Evolutionary conservation across 2,797 vertebrate species (phyloP).

Genomic region (Urosaurus nigricauda): DNA sequence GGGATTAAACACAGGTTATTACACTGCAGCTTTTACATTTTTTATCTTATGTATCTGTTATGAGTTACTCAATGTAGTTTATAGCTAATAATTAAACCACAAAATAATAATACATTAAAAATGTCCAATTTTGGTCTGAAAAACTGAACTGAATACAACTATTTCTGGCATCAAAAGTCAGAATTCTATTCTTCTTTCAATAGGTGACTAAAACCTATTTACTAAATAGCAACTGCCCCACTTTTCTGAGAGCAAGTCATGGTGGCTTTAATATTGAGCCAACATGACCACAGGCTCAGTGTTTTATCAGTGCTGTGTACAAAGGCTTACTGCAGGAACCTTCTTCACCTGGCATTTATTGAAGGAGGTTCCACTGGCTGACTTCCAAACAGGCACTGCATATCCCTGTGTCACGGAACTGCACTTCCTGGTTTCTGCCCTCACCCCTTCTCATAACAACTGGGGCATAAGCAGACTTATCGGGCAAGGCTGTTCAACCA

Average conservation of each 20-base stretch:
- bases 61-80: background rate
- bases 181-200: background rate
- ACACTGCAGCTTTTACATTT: background rate
- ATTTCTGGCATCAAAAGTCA: background rate
- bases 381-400: constrained; percentile 59
- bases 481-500: constrained; percentile 27
- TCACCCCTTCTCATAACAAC: constrained; percentile 46
- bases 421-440: constrained; percentile 64
- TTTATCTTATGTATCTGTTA: background rate
- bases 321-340: constrained; percentile 50
- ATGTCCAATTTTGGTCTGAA: background rate
- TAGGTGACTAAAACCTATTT: background rate
- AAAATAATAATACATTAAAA: background rate
- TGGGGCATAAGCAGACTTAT: constrained; percentile 40
- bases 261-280: constrained; percentile 22
- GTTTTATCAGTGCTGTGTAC: constrained; percentile 41
- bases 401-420: constrained; percentile 68
- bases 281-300: constrained; percentile 27
- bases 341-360: constrained; percentile 64
- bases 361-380: constrained; percentile 74
- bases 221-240: background rate
- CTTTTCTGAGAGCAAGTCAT: constrained; percentile 49
- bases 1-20: background rate
- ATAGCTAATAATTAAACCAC: background rate
- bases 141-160: background rate